Conservation (phyloP, 2,113 vertebrate species). For the Caretta caretta region DNA sequence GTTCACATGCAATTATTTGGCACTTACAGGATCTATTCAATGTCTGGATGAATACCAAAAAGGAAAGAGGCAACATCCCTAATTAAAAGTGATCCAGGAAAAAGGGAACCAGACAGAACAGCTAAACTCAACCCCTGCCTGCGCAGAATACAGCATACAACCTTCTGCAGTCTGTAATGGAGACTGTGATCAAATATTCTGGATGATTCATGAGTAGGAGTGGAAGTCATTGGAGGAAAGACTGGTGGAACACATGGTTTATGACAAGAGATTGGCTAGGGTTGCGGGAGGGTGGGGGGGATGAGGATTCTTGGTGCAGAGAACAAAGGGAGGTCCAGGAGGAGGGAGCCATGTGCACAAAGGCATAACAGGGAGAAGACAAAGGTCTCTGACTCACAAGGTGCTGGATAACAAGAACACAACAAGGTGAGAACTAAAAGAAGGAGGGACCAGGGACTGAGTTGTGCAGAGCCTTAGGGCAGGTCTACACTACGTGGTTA, state of each 20-base stretch:
- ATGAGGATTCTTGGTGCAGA: neutral
- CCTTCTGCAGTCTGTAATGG: neutral
- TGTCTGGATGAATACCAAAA: neutral
- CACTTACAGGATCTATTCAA: neutral
- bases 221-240: neutral
- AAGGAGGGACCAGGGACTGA: neutral
- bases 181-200: neutral
- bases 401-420: neutral
- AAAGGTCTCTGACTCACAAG: neutral
- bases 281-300: no score
- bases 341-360: neutral
- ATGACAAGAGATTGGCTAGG: neutral
- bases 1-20: neutral
- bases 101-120: neutral
- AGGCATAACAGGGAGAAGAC: neutral
- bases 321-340: neutral
- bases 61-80: neutral
- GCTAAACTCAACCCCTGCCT: neutral
- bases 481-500: no score
- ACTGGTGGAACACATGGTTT: neutral
- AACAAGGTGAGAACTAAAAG: neutral
- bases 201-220: neutral
- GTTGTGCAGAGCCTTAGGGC: neutral
- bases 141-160: neutral
- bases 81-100: neutral